phyloP scores from a whole-genome alignment of 1,140 invertebrate genomes.

The Conus betulinus region DNA sequence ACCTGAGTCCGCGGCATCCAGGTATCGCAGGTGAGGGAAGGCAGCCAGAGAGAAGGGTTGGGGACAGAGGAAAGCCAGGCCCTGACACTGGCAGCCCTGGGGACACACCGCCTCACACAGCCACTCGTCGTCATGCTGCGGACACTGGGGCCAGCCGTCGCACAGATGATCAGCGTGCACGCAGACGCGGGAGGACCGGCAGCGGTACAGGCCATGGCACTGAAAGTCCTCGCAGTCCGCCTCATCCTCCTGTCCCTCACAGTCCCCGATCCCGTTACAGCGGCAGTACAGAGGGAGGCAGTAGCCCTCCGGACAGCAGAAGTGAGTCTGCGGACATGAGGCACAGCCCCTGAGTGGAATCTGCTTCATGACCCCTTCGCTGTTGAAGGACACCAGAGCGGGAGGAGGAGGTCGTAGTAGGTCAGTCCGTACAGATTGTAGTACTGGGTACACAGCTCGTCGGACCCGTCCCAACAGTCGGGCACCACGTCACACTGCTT shows the following conservation, averaged over 20 bases:
- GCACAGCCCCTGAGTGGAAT: neutral
- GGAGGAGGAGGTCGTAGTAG: neutral
- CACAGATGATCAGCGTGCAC: slow-evolving; percentile 26
- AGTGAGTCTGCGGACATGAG: slow-evolving; percentile 20
- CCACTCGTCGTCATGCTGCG: slow-evolving; percentile 40
- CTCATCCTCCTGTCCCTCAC: slow-evolving; percentile 18
- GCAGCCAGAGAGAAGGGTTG: neutral
- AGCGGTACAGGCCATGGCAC: slow-evolving; percentile 41
- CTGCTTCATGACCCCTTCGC: neutral
- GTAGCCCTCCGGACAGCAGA: slow-evolving; percentile 15
- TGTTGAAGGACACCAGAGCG: slow-evolving; percentile 1
- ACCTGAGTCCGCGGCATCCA: neutral
- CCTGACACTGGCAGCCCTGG: slow-evolving; percentile 50
- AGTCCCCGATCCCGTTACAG: slow-evolving; percentile 30
- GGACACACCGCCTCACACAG: slow-evolving; percentile 28
- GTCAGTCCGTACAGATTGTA: neutral
- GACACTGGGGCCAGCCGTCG: slow-evolving; percentile 37
- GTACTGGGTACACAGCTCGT: slow-evolving; percentile 7
- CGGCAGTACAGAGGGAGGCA: slow-evolving; percentile 15
- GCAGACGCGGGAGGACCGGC: slow-evolving; percentile 28
- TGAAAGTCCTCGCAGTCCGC: neutral
- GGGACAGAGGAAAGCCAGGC: slow-evolving; percentile 9
- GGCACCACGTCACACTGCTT: neutral
- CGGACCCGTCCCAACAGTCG: slow-evolving; percentile 35
- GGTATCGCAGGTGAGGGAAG: slow-evolving; percentile 14